Evolutionary conservation across 2,888 invertebrate species (phyloP).

Genomic region (Orthosia gothica): DNA sequence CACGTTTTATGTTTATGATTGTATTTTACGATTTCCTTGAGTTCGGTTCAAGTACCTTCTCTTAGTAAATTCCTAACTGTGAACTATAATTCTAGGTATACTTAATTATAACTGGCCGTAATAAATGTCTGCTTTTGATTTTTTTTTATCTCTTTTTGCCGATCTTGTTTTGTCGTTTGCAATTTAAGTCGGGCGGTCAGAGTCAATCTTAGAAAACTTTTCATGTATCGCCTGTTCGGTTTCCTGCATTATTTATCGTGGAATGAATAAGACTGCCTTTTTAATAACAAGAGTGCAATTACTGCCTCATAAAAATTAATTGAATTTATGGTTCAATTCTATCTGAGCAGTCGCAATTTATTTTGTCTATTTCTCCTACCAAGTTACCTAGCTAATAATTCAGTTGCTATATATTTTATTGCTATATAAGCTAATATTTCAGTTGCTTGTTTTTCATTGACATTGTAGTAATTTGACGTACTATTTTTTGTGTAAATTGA

Average conservation of each 20-base stretch:
- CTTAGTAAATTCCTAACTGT: slow-evolving; percentile 35
- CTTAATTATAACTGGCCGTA: slow-evolving; percentile 2
- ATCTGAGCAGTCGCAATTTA: not conserved
- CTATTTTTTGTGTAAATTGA: slow-evolving; percentile 21
- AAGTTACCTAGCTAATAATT: not conserved
- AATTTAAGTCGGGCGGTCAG: not conserved
- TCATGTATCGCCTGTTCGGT: not conserved
- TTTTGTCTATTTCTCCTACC: not conserved
- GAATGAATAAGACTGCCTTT: slow-evolving; percentile 17
- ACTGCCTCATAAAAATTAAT: slow-evolving; percentile 36
- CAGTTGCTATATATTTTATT: no score
- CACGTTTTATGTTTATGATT: slow-evolving; percentile 49
- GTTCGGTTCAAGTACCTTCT: slow-evolving; percentile 56
- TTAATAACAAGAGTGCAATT: slow-evolving; percentile 31
- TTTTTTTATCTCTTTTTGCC: not conserved
- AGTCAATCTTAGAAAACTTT: slow-evolving; percentile 9
- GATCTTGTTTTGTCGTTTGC: not conserved
- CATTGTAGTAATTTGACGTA: slow-evolving; percentile 13
- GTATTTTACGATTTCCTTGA: slow-evolving; percentile 58
- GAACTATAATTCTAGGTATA: slow-evolving; percentile 24
- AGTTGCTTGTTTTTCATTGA: not conserved
- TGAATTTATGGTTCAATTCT: slow-evolving; percentile 16
- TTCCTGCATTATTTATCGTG: slow-evolving; percentile 13
- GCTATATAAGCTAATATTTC: no score
- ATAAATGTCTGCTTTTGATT: not conserved